Conservation (phyloP, 2,113 vertebrate genomes). For the Lasiurus cinereus region DNA sequence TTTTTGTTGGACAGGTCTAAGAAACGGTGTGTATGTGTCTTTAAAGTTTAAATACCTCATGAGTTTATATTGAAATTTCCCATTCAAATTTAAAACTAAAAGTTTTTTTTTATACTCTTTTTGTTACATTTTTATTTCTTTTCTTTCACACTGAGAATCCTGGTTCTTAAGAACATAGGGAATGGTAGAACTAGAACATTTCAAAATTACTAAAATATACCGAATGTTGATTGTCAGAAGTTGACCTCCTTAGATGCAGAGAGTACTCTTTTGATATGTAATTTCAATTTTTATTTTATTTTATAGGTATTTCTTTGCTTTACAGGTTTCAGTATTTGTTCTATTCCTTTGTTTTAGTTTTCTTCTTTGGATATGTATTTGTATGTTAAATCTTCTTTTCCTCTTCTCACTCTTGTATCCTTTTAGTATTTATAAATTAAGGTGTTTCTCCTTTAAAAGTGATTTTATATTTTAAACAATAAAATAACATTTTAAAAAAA, state of each 20-base stretch:
- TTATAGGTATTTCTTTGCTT: background rate
- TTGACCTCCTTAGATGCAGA: background rate
- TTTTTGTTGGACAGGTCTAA: background rate
- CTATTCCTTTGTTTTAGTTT: background rate
- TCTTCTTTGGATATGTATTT: background rate
- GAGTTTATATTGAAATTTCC: background rate
- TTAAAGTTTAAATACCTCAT: constrained; percentile 29
- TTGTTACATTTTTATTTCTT: background rate
- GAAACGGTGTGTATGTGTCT: background rate
- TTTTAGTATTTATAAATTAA: constrained; percentile 17
- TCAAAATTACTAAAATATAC: constrained; percentile 1
- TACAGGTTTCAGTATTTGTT: constrained; percentile 28
- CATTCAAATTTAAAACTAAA: constrained; percentile 7
- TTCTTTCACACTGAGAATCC: background rate
- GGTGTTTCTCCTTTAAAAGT: constrained; percentile 13
- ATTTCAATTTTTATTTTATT: background rate
- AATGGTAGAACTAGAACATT: background rate
- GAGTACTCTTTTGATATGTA: background rate
- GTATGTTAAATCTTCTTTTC: background rate
- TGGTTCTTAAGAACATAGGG: background rate
- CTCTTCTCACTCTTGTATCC: background rate
- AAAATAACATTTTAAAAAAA: too few species aligned
- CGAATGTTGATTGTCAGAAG: background rate
- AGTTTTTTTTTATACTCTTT: background rate
- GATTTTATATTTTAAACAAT: background rate